Evolutionary conservation across 2,888 invertebrate genomes (phyloP), one percentile per base, ranked within the genome.

Genomic region (Chalcosyrphus nemorum): DNA sequence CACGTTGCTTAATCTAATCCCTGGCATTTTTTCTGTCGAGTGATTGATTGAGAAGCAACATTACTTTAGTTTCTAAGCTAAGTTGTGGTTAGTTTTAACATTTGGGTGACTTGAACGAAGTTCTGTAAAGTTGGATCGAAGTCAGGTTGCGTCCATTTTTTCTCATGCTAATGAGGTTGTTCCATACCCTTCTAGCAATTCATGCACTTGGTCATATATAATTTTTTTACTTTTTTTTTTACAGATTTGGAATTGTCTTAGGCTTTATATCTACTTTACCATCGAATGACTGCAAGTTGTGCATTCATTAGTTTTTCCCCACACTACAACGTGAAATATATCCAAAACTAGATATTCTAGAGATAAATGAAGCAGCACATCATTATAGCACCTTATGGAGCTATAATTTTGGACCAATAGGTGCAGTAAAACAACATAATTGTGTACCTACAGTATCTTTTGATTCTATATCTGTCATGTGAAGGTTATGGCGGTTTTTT

Each of bases 1-100:
- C 82, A 82, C 82, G 82, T 82, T 82, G 77, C 72, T 65, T 61
- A 32, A 76, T 72, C 32, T 82, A 82, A 82, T 82, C 82, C 77
- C 68, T 68, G 72, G 41, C 68, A 68, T 72, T 74, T 77, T 57
- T 81, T 72, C 74, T 56, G 70, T 68, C 72, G 13, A 9, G 38
- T 82, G 38, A 76, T 72, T 71, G 66, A 81, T 76, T 54, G 65
- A 45, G 50, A 17, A 50, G 35, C 29, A 13, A 27, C 29, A 17
- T 61, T 45, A 45, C 29, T 2, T 45, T 19, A 61, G 45, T 24
- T 2, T 24, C 2, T 2, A 4, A 24, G 24, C 24, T 24, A n/a
- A n/a, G 13, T 50, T 13, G 29, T 45, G 47, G 32, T 19, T 19
- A 13, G 15, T 27, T 9, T 45, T 6, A 2, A 11, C 3, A 4